These are phyloP conservation scores for Anser brachyrhynchus DNA, from an alignment of 2,113 vertebrate genomes.

Conservation along the genomic window DNA sequence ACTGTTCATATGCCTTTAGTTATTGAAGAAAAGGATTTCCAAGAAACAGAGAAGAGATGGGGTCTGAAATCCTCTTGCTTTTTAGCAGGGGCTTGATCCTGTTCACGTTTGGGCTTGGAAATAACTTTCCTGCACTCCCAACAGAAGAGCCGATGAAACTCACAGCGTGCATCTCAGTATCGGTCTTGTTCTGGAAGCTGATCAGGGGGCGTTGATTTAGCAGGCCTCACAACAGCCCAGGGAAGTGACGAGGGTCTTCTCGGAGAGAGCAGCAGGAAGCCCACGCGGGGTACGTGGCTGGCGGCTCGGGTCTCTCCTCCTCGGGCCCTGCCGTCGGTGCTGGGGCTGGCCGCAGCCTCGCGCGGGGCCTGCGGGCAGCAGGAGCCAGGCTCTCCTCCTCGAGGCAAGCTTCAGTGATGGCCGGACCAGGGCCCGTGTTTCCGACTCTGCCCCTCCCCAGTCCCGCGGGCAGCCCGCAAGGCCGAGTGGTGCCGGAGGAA, in stretches of 20 bases:
- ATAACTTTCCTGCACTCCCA: background rate
- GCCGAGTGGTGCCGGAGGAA: fast-evolving
- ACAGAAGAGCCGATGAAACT: background rate
- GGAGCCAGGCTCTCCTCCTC: background rate
- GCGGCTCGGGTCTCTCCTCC: background rate
- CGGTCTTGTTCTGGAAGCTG: background rate
- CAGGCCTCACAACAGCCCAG: background rate
- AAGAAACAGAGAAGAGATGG: background rate
- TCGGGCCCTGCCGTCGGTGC: fast-evolving
- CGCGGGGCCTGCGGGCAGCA: fast-evolving
- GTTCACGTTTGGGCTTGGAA: background rate
- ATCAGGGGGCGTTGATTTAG: background rate
- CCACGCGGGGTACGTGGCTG: background rate
- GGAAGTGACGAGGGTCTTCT: background rate
- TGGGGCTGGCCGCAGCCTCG: fast-evolving
- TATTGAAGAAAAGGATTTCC: background rate
- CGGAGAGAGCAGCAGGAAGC: background rate
- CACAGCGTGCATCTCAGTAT: background rate
- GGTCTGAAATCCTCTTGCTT: background rate
- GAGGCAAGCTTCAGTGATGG: background rate
- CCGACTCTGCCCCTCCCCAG: no score
- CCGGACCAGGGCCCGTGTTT: fast-evolving
- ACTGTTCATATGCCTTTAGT: background rate
- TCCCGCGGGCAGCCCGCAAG: background rate
- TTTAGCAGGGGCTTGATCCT: background rate